Base-by-base conservation (phyloP, 2,797 vertebrate genomes). In the Onychomys leucogaster region DNA sequence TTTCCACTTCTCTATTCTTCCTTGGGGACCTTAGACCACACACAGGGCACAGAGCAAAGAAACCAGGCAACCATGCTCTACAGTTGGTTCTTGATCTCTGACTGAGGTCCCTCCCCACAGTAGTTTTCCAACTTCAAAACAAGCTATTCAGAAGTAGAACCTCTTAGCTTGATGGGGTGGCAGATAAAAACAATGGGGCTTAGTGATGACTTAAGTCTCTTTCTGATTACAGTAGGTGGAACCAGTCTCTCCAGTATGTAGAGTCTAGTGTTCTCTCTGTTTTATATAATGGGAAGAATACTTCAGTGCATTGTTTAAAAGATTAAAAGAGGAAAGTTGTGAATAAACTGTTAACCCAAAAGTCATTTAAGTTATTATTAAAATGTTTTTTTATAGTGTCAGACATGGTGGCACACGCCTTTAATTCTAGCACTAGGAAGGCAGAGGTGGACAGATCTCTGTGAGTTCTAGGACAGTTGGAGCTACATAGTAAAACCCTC, bases 261-360 rank as follows among this genome's bases (percentile, higher is more conserved):
- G 78, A 92, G n/a, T 23, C 9, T 61, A 49, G 32, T 81, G 93
- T 91, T 61, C 77, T 61, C 77, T 93, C 57, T 37, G 88, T 87
- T 91, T 71, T 59, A 78, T 69, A 87, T 92, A 27, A 86, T 25
- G 7, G 29, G 46, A 23, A n/a, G 25, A 57, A 76, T 71, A 29
- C n/a, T 19, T 80, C 37, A 71, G 5, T 63, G 27, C 43, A 76
- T 27, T 27, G 12, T 23, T 94, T 52, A 21, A 89, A 88, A 75
- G 32, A 29, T 63, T 71, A 93, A 87, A 52, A 32, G 11, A 32
- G 8, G 93, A 59, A 95, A 63, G 46, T 63, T 81, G 6, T 85
- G 55, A 93, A 84, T 52, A 87, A 96, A 94, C 8, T 78, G 2
- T 32, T 95, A 89, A 81, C 75, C 5, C 55, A 41, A 17, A 89